phyloP scores from a whole-genome alignment of 2,797 vertebrate genomes.

The Tauraco hartlaubi region DNA sequence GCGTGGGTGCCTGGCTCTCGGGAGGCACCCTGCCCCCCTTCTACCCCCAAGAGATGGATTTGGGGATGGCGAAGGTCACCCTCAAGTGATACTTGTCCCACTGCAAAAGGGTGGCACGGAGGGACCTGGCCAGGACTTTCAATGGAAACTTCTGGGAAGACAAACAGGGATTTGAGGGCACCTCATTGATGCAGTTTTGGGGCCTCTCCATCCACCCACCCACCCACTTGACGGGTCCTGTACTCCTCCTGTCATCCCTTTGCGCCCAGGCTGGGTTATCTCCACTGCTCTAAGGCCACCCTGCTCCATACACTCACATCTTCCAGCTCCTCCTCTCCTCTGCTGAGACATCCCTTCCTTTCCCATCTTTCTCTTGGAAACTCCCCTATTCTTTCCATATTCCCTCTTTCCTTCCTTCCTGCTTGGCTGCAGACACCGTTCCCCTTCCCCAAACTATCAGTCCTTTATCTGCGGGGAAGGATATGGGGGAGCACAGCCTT shows the following conservation, averaged over 20 bases:
- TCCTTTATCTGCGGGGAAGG: not conserved
- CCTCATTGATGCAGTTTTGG: not conserved
- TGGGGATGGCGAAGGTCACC: not conserved
- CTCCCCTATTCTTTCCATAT: not conserved
- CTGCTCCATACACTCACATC: not conserved
- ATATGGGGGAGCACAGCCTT: not conserved
- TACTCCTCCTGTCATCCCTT: not conserved
- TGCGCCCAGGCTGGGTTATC: not conserved
- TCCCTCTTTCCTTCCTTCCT: conserved; percentile 1
- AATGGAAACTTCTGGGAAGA: not conserved
- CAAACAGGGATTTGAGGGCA: not conserved
- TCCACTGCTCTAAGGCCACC: not conserved
- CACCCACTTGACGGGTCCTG: not conserved
- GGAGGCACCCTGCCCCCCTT: not conserved
- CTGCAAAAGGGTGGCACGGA: not conserved
- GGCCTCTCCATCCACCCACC: not conserved
- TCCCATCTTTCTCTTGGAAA: not conserved
- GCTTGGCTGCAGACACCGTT: not conserved
- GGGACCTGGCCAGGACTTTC: not conserved
- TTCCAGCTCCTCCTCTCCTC: not conserved
- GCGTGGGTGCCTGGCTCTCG: too few relatives aligned
- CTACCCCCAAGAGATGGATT: not conserved
- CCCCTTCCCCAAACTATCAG: not conserved
- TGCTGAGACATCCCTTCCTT: conserved; percentile 8
- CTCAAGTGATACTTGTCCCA: rapidly evolving